Conservation (phyloP, 2,797 vertebrate genomes). For the Otolemur crassicaudatus region DNA sequence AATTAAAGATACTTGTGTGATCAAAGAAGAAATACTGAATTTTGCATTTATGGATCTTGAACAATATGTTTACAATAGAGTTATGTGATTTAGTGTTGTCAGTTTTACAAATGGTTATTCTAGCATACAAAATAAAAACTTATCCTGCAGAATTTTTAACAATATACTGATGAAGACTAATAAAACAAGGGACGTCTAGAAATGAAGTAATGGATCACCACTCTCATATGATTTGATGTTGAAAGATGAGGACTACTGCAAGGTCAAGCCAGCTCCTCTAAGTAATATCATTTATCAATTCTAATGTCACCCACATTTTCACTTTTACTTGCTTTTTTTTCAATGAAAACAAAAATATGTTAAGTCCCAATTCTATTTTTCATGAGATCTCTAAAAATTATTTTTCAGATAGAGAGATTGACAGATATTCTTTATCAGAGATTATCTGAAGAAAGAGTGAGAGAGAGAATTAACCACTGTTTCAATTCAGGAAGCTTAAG, state of each 20-base stretch:
- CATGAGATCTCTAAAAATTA: slow-evolving; percentile 75
- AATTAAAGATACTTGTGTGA: background rate
- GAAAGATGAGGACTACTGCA: background rate
- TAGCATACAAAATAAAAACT: background rate
- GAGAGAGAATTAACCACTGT: background rate
- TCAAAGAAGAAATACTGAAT: background rate
- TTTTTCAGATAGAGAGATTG: background rate
- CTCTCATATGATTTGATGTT: background rate
- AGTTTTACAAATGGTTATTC: background rate
- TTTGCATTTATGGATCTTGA: background rate
- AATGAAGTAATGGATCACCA: background rate
- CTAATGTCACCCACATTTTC: background rate
- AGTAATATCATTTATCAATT: background rate
- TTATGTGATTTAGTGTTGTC: background rate
- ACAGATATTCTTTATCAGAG: background rate
- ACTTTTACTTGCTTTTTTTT: slow-evolving; percentile 70
- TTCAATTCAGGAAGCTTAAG: background rate
- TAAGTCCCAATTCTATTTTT: slow-evolving; percentile 63
- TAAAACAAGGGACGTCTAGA: background rate
- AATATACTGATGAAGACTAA: background rate
- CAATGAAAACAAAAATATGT: slow-evolving; percentile 61
- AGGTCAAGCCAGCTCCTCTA: background rate
- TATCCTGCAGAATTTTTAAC: background rate
- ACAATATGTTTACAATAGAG: background rate
- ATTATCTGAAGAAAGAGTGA: background rate